phyloP scores from a whole-genome alignment of 2,113 vertebrate species.

The Eclectus roratus region DNA sequence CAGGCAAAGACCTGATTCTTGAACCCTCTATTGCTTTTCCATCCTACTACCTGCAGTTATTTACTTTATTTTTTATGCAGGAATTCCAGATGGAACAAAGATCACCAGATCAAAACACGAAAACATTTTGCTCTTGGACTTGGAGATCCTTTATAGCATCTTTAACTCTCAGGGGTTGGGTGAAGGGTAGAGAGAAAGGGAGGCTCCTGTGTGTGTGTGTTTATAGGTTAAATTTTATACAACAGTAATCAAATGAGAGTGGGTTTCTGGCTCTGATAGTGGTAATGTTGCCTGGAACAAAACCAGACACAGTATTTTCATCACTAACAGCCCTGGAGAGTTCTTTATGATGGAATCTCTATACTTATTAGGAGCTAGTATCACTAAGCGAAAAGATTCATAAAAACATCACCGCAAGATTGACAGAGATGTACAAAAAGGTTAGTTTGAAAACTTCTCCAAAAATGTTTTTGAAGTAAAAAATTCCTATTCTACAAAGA shows the following conservation, averaged over 20 bases:
- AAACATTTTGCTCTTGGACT: background rate
- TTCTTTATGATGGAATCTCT: background rate
- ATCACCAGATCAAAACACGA: background rate
- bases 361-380: background rate
- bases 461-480: background rate
- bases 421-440: background rate
- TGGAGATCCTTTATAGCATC: background rate
- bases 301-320: background rate
- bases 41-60: background rate
- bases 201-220: background rate
- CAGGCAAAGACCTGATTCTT: background rate
- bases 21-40: background rate
- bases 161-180: background rate
- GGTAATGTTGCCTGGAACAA: background rate
- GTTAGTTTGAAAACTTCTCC: background rate
- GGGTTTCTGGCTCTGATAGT: background rate
- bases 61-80: background rate
- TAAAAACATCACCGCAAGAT: background rate
- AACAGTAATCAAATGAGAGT: background rate
- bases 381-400: background rate
- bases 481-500: background rate
- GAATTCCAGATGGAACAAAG: background rate
- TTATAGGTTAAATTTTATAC: background rate
- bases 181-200: background rate
- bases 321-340: background rate